Percentiles rank a stretch among this genome's conserved stretches.
phyloP scores from a whole-genome alignment of 2,113 vertebrate species.

The Scolopax mira region DNA sequence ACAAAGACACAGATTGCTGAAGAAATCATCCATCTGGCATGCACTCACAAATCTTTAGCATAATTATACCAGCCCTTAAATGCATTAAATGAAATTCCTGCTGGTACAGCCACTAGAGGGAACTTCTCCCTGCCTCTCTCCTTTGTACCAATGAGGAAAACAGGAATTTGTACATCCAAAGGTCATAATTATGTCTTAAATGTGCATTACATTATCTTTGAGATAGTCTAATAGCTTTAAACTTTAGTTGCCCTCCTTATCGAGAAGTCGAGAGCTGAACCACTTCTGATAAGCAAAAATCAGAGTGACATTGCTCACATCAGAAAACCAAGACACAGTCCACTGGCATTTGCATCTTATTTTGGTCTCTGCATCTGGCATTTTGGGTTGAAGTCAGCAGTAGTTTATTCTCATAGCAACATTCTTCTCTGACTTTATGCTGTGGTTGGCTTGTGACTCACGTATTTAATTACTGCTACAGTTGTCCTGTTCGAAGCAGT shows the following conservation, averaged over 20 bases:
- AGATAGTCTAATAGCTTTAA: background rate
- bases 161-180: slow-evolving; percentile 17
- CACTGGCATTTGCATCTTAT: background rate
- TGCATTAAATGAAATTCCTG: background rate
- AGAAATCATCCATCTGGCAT: background rate
- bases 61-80: background rate
- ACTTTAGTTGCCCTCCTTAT: background rate
- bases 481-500: background rate
- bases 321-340: background rate
- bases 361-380: background rate
- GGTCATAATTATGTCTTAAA: background rate
- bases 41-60: background rate
- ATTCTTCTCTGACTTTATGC: background rate
- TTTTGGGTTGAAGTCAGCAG: slow-evolving; percentile 15
- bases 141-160: background rate
- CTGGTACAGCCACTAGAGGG: slow-evolving; percentile 53
- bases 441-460: background rate
- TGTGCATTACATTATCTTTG: background rate
- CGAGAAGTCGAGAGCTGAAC: background rate
- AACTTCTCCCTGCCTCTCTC: background rate
- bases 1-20: background rate
- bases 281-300: background rate
- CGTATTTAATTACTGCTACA: background rate
- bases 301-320: background rate
- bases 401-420: background rate